A percentile compares a stretch with the other conserved stretches of the same genome.
Evolutionary conservation across 1,140 invertebrate species (phyloP).

Genomic region (Sitodiplosis mosellana): DNA sequence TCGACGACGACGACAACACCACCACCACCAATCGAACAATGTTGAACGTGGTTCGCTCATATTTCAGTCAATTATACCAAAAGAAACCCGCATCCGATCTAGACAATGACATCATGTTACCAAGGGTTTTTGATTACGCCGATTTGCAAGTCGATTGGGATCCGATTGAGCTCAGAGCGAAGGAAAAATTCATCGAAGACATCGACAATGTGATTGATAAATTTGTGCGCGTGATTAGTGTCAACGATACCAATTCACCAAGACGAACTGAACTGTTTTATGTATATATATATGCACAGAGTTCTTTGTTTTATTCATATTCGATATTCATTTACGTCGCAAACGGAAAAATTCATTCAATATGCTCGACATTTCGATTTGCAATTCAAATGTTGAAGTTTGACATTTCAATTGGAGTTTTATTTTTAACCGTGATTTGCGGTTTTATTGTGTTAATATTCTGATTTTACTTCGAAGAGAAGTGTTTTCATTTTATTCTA

Average conservation of each 20-base stretch:
- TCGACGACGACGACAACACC: too few species aligned
- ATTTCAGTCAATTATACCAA: not conserved
- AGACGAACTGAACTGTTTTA: not conserved
- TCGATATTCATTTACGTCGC: not conserved
- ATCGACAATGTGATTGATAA: constrained; percentile 38
- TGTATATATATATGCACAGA: not conserved
- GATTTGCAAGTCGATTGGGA: constrained; percentile 1
- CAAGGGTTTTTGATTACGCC: constrained; percentile 7
- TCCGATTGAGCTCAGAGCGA: not conserved
- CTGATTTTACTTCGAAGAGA: too few species aligned
- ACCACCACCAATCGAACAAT: too few species aligned
- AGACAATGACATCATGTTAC: constrained; percentile 6
- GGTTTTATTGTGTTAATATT: too few species aligned
- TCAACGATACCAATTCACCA: not conserved
- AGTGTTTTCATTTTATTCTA: too few species aligned
- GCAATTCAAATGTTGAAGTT: too few species aligned
- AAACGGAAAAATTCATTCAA: too few species aligned
- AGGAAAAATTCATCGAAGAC: constrained; percentile 5
- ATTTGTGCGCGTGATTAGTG: constrained; percentile 37
- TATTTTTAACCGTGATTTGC: too few species aligned
- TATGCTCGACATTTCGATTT: too few species aligned
- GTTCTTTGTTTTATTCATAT: not conserved
- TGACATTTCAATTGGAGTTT: constrained; percentile 5
- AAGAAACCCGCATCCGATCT: not conserved
- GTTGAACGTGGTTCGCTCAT: not conserved